Evolutionary conservation across 2,797 vertebrate genomes (phyloP), one percentile per base, ranked within the genome.

Genomic region (Lindbergichthys nudifrons): DNA sequence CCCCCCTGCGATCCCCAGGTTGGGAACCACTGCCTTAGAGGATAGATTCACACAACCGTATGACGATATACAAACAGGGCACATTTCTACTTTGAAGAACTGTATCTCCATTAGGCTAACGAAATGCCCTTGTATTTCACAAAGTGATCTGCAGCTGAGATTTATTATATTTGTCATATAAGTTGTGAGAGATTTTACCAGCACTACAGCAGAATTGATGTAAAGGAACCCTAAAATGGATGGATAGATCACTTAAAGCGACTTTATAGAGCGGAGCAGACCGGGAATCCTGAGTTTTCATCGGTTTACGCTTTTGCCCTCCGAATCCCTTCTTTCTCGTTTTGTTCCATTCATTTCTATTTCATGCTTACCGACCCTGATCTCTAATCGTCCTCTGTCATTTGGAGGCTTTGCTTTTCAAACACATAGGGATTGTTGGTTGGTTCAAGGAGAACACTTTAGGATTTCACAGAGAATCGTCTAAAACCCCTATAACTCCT

Each of bases 321-420:
- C 4, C 7, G 1, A 54, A 14, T 60, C 45, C 8, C n/a, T 45
- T 46, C 41, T 26, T 59, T 61, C 64, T 41, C 12, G 14, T 57
- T 79, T 48, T 36, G 15, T 59, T 65, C 32, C 51, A 30, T 43
- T 71, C 18, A 43, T 46, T 45, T 72, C 51, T 56, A 23, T 81
- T 83, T 80, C 67, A 52, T 58, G 36, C 69, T 61, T 42, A 48
- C 53, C 77, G 54, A 63, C 36, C 66, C 61, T 66, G 57, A 56
- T 75, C 73, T 70, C 68, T 66, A 32, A 71, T 82, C 77, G 69
- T 64, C 64, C 70, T 71, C 53, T 56, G 21, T 79, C 56, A 66
- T 81, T 70, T 51, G 12, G 73, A 46, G 39, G 56, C 65, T 81
- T 80, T 67, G 65, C 75, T 69, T 74, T 72, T 75, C 61, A 73